phyloP scores from a whole-genome alignment of 2,888 invertebrate genomes.

The Listrodromus nycthemerus region DNA sequence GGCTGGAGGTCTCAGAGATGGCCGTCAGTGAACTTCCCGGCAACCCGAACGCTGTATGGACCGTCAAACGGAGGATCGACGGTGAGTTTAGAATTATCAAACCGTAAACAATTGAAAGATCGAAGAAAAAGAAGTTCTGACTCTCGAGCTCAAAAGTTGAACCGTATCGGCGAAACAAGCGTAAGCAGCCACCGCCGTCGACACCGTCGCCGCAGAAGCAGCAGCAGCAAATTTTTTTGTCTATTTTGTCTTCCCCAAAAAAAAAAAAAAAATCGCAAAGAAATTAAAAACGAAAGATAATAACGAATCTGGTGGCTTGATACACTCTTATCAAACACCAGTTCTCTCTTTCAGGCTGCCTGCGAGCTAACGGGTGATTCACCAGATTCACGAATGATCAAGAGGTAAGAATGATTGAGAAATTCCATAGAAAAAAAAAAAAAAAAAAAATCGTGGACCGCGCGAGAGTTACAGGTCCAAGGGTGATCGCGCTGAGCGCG shows the following conservation, averaged over 20 bases:
- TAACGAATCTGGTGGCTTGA: conserved; percentile 87
- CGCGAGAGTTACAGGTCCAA: conserved; percentile 7
- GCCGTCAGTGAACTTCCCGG: conserved; percentile 99
- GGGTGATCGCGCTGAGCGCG: neutral
- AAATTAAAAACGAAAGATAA: conserved; percentile 73
- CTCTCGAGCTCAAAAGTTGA: conserved; percentile 48
- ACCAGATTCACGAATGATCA: conserved; percentile 79
- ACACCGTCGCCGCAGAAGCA: conserved; percentile 38
- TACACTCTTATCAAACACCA: conserved; percentile 93
- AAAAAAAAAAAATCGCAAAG: conserved; percentile 43
- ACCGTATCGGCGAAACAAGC: conserved; percentile 54
- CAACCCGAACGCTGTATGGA: conserved; percentile 99
- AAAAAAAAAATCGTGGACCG: conserved; percentile 49
- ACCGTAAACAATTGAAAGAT: conserved; percentile 17
- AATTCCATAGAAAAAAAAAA: conserved; percentile 8
- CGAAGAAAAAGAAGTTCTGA: neutral
- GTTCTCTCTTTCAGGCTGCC: conserved; percentile 94
- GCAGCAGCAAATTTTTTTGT: conserved; percentile 55
- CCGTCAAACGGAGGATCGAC: conserved; percentile 97
- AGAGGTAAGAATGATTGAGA: conserved; percentile 81
- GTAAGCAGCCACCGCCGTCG: conserved; percentile 54
- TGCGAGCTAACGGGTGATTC: conserved; percentile 81
- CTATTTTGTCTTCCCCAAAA: conserved; percentile 38
- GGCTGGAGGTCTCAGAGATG: conserved; percentile 99
- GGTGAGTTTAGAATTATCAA: conserved; percentile 88